Base-by-base conservation (phyloP, 2,888 invertebrate genomes). In the Allygus modestus region DNA sequence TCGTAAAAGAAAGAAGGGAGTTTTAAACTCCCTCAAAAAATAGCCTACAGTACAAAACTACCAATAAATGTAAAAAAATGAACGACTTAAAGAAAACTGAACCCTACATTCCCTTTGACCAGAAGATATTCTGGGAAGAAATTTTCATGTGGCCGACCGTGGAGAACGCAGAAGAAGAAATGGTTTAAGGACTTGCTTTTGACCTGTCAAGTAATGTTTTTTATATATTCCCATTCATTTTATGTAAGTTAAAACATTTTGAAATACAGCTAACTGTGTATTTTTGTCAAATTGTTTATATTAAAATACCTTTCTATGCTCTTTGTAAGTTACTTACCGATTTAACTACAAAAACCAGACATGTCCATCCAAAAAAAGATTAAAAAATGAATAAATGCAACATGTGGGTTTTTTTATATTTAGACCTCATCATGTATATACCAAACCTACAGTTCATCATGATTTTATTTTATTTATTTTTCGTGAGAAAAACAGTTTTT, bases 61-160 rank as follows among this genome's bases (percentile, higher is more conserved):
- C 65, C 65, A 26, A 65, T 65, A 65, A 31, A 65, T 65, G 11
- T 26, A 11, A 65, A n/a, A 65, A 65, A 65, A 37, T 31, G 41
- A 17, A 46, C 17, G 17, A 9, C 12, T 11, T 23, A 23, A 23
- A 23, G 2, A 54, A 54, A 11, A 20, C 15, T 23, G 7, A n/a
- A 20, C 1, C 20, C 9, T 23, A 20, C 15, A 61, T 2, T 17
- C 4, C 31, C 20, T 5, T 11, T 69, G 69, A 51, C 4, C 51
- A 51, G 9, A 51, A 17, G 51, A 51, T 11, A 11, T 51, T 51
- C 51, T 51, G n/a, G n/a, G 51, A 17, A 15, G n/a, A 51, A 51
- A 51, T 51, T 17, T 51, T 51, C n/a, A 51, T 17, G 51, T 51
- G 12, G 15, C 51, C n/a, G 51, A 51, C 51, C 51, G 51, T 51